These are phyloP conservation scores for Elanus axillaris DNA, from an alignment of 2,113 vertebrate genomes.

Conservation along the genomic window DNA sequence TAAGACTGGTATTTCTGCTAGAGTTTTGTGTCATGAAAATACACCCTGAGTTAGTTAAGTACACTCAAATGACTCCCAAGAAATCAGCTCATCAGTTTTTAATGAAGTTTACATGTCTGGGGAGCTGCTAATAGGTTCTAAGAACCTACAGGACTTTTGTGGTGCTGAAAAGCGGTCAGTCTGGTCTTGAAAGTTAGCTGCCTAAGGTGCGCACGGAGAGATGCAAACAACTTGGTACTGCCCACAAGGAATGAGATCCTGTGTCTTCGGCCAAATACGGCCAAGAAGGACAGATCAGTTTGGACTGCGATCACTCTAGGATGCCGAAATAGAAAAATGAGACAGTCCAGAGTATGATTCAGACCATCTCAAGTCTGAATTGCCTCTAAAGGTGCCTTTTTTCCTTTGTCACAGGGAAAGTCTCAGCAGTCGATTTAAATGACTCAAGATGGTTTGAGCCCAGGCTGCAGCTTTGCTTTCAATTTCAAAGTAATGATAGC, in stretches of 20 bases:
- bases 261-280: neutral
- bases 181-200: neutral
- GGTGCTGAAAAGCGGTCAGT: neutral
- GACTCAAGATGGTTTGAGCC: neutral
- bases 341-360: neutral
- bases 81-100: neutral
- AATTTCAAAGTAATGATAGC: neutral
- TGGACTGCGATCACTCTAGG: neutral
- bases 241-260: neutral
- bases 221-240: neutral
- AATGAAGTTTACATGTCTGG: neutral
- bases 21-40: neutral
- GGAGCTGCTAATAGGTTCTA: neutral
- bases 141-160: neutral
- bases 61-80: neutral
- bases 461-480: neutral
- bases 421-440: neutral
- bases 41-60: neutral
- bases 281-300: neutral
- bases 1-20: neutral
- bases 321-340: neutral
- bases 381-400: neutral
- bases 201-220: neutral
- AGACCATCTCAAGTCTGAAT: neutral
- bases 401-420: neutral